Conservation (phyloP, 2,113 vertebrate genomes). For the Megatriorchis doriae region DNA sequence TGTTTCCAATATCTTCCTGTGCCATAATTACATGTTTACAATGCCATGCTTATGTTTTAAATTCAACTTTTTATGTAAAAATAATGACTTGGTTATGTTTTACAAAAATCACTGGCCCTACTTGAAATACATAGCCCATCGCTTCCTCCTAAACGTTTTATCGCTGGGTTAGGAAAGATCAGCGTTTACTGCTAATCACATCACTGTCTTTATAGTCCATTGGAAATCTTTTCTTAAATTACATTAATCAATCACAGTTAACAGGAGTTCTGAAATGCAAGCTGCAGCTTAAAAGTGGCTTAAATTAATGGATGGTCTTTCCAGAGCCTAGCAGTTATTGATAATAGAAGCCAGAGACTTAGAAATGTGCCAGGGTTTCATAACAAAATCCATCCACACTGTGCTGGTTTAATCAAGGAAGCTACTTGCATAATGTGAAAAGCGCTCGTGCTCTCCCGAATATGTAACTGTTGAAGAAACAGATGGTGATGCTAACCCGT, state of each 20-base stretch:
- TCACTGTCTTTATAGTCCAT: not conserved
- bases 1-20: accelerated
- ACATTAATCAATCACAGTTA: slow-evolving; percentile 51
- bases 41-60: not conserved
- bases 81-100: not conserved
- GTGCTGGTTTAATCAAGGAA: slow-evolving; percentile 29
- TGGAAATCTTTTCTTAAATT: slow-evolving; percentile 43
- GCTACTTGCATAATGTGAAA: slow-evolving; percentile 19
- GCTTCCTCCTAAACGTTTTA: not conserved
- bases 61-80: not conserved
- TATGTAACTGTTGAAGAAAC: slow-evolving; percentile 19
- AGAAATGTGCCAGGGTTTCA: slow-evolving; percentile 33
- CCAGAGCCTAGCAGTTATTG: slow-evolving; percentile 16
- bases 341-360: slow-evolving; percentile 11
- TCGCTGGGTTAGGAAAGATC: not conserved
- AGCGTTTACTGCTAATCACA: slow-evolving; percentile 20
- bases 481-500: slow-evolving; percentile 26
- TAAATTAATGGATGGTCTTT: slow-evolving; percentile 54
- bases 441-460: not conserved
- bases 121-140: not conserved
- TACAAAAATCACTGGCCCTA: not conserved
- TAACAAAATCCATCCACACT: slow-evolving; percentile 16
- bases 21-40: not conserved
- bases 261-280: slow-evolving; percentile 24
- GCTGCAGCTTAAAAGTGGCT: slow-evolving; percentile 47